phyloP scores from a whole-genome alignment of 2,797 vertebrate genomes.

The Graptemys geographica region DNA sequence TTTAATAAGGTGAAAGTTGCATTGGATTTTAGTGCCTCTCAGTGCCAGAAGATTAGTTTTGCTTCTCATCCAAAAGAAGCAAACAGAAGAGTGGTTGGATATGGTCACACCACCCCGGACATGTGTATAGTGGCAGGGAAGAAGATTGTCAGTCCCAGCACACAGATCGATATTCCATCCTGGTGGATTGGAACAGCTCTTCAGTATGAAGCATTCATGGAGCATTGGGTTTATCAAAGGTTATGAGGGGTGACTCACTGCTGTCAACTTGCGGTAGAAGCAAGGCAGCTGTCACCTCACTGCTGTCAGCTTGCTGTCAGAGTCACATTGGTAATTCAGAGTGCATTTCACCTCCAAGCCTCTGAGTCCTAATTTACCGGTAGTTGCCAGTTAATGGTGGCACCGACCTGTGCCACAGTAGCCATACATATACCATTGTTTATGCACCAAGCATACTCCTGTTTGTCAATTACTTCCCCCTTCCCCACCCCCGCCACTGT shows the following conservation, averaged over 20 bases:
- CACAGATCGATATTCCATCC: not conserved
- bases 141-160: not conserved
- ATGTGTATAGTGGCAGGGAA: not conserved
- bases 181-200: not conserved
- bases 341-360: not conserved
- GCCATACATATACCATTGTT: too few species aligned
- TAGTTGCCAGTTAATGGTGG: not conserved
- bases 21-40: not conserved
- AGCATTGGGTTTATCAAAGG: accelerated
- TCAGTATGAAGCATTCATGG: not conserved
- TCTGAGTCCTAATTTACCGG: not conserved
- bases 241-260: not conserved
- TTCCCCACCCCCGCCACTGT: not conserved
- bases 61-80: not conserved
- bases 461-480: not conserved
- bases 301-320: not conserved
- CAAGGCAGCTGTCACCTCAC: not conserved
- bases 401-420: not conserved
- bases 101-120: not conserved
- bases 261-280: not conserved
- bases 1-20: not conserved
- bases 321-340: not conserved
- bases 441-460: not conserved
- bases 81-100: not conserved
- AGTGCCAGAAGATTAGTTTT: accelerated